Evolutionary conservation across 2,888 invertebrate species (phyloP), one percentile per base, ranked within the genome.

Genomic region (Aphelenchoides bicaudatus): DNA sequence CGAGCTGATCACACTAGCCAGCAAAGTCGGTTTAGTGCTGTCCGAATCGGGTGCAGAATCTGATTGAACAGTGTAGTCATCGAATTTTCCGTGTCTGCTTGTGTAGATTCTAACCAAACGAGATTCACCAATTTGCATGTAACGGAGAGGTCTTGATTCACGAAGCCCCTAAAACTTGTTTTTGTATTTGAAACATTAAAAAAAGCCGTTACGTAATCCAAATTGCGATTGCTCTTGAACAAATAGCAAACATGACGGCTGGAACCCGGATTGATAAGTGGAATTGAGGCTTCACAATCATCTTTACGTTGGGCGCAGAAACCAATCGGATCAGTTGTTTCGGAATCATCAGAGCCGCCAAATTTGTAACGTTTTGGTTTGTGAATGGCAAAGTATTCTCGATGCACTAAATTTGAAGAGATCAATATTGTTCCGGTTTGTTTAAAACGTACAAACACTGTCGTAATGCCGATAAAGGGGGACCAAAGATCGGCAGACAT

Each of bases 241-340:
- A 43, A n/a, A 25, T 43, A 43, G 43, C 43, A 43, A n/a, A 43
- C 8, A 6, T 10, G 16, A 6, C 25, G 10, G 10, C 8, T 43
- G 23, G 6, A n/a, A 6, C 6, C 25, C n/a, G 10, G 16, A 6
- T 43, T n/a, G 10, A 10, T 6, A 19, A 43, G 23, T n/a, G 43
- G 43, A 43, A 43, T n/a, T n/a, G 10, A 10, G 8, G 43, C 43
- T 21, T n/a, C 43, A n/a, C 43, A 43, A 6, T 43, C 43, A n/a
- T 25, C 43, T 8, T 21, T 10, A 10, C n/a, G 6, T 25, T 19
- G 25, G 10, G 43, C 16, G 23, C 43, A 43, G 23, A 43, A 43
- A 8, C 43, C 43, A n/a, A 43, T 43, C 10, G 16, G 43, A 10
- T n/a, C n/a, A n/a, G n/a, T n/a, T n/a, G n/a, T n/a, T n/a, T n/a